Base-by-base conservation (phyloP, 2,888 invertebrate species). In the Portevinia maculata region DNA sequence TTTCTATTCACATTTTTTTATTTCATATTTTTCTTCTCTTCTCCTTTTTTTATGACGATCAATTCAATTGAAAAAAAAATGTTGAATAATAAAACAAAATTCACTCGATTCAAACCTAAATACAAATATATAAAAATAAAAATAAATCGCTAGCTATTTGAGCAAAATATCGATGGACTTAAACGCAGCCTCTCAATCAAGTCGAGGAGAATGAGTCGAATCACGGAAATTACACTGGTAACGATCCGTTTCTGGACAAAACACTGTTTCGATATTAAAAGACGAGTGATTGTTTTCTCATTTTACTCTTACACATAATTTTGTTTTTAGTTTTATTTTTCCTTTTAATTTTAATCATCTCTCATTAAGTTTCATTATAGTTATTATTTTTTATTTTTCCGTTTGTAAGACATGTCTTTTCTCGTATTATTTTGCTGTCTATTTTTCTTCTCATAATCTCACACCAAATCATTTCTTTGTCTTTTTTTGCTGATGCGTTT, bases 111-210 rank as follows among this genome's bases (percentile, higher is more conserved):
- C 71, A 39, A 64, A 70, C 73, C 24, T 24, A 24, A 24, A 24
- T 67, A 50, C 75, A 69, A 65, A 67, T 30, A 48, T 55, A 55
- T 48, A 52, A 50, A 75, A 67, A 81, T 74, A 74, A 64, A 64
- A 84, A 90, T 84, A 86, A 75, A 74, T 52, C 71, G 74, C 60
- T 93, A 95, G 94, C 93, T 96, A 88, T 96, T 96, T 95, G 96
- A 96, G 93, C 95, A 96, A 92, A 96, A 96, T 91, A 96, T 96
- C 92, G 94, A 94, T 90, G 95, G 96, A 89, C 92, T 96, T 91
- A 96, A 96, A 93, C 93, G 94, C 91, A 94, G 95, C 88, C 93
- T 96, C 86, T 94, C 95, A 87, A 92, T 93, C 88, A 93, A 94
- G 91, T 94, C 96, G 91, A 93, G 95, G 90, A 93, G 94, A 92